Percentiles rank a stretch among this genome's conserved stretches.
Evolutionary conservation across 2,888 invertebrate species (phyloP).

Genomic region (Watsonalla binaria): DNA sequence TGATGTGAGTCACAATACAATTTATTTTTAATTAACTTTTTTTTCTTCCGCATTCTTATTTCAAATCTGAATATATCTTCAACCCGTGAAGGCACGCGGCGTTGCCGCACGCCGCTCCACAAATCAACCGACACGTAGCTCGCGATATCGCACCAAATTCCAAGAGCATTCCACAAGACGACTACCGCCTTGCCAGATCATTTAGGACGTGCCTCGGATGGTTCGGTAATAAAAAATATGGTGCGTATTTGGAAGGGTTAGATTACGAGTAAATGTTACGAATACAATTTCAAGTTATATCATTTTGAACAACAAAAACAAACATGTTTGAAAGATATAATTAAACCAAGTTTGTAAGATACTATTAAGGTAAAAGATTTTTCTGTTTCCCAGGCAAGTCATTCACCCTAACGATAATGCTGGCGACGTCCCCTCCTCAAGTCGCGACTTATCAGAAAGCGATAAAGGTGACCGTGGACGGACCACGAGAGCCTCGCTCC

Average conservation of each 20-base stretch:
- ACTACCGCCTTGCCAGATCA: conserved; percentile 24
- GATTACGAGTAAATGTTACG: background rate
- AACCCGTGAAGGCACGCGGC: conserved; percentile 39
- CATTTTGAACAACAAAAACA: too few species aligned
- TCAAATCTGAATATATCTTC: background rate
- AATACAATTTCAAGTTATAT: background rate
- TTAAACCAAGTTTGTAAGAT: background rate
- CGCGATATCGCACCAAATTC: conserved; percentile 29
- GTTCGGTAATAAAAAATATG: background rate
- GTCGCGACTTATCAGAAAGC: conserved; percentile 98
- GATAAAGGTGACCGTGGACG: conserved; percentile 99
- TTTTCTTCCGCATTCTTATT: background rate
- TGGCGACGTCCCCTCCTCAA: conserved; percentile 96
- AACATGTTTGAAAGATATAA: too few species aligned
- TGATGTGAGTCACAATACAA: too few species aligned
- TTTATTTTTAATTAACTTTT: too few species aligned
- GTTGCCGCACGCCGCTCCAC: conserved; percentile 30
- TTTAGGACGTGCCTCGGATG: conserved; percentile 30
- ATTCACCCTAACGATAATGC: conserved; percentile 96
- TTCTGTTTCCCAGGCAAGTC: conserved; percentile 88
- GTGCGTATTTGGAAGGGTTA: background rate
- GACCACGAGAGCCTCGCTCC: conserved; percentile 97
- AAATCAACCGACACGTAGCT: conserved; percentile 42
- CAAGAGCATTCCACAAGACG: conserved; percentile 28
- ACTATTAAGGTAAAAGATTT: conserved; percentile 1